Percentiles rank a stretch among this genome's conserved stretches.
These are phyloP conservation scores for Dinomys branickii DNA, from an alignment of 2,113 vertebrate species.

Conservation along the genomic window DNA sequence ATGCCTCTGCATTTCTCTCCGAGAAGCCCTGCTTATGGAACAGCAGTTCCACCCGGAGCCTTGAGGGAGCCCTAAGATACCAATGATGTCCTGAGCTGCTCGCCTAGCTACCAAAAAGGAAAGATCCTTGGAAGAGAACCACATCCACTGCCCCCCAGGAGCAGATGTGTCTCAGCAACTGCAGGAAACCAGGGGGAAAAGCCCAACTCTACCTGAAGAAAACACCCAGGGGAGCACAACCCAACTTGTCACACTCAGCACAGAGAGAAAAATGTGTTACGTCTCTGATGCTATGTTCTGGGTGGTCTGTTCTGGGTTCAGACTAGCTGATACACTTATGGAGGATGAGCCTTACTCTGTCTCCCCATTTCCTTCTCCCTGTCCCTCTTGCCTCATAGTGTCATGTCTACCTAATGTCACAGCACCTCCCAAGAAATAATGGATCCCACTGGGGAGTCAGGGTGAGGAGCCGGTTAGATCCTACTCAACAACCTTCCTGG, in stretches of 20 bases:
- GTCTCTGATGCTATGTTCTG: background rate
- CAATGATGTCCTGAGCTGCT: background rate
- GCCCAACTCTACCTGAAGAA: background rate
- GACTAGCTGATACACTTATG: background rate
- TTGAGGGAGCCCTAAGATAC: background rate
- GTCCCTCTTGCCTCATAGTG: background rate
- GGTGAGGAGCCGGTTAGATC: too few species aligned
- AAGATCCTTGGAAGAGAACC: too few species aligned
- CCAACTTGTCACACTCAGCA: background rate
- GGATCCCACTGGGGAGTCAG: background rate
- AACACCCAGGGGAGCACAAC: background rate
- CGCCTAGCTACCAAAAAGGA: background rate
- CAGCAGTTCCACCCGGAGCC: background rate
- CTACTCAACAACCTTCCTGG: accelerated
- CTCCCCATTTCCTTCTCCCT: accelerated
- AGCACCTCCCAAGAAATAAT: accelerated
- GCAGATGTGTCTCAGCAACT: background rate
- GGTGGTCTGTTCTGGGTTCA: background rate
- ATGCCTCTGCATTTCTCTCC: background rate
- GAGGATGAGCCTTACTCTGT: background rate
- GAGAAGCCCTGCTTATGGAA: accelerated
- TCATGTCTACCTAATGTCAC: background rate
- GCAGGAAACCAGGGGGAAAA: background rate
- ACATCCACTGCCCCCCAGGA: background rate
- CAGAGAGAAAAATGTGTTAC: accelerated